A percentile compares a stretch with the other conserved stretches of the same genome.
Evolutionary conservation across 1,140 invertebrate genomes (phyloP).

Genomic region (Phthorimaea operculella): DNA sequence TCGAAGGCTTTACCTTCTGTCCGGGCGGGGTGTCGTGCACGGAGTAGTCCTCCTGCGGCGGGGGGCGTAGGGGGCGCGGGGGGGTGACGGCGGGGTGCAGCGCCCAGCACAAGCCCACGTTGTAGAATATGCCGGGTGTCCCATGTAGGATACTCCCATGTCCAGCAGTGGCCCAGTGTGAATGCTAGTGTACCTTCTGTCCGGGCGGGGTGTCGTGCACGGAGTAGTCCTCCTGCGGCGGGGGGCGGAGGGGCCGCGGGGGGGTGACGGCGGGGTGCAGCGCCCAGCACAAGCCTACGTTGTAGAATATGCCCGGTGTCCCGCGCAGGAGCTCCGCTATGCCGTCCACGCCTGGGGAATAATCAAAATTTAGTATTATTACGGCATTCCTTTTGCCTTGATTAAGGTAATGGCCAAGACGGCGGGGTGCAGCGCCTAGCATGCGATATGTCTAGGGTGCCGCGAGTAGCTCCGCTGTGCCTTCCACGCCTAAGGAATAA

Average conservation of each 20-base stretch:
- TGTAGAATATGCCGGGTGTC: constrained; percentile 32
- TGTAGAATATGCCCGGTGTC: constrained; percentile 38
- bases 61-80: constrained; percentile 15
- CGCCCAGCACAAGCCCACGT: constrained; percentile 16
- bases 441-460: no score
- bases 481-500: no score
- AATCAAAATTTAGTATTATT: background rate
- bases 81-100: constrained; percentile 30
- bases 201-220: constrained; percentile 59
- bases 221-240: constrained; percentile 39
- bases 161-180: no score
- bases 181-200: constrained; percentile 46
- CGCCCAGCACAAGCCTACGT: constrained; percentile 16
- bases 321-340: constrained; percentile 38
- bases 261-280: constrained; percentile 30
- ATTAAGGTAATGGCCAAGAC: no score
- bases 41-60: constrained; percentile 39
- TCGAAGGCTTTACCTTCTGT: constrained; percentile 42
- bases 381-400: no score
- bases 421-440: no score
- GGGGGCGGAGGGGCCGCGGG: constrained; percentile 16
- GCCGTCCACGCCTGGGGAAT: constrained; percentile 35
- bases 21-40: constrained; percentile 59
- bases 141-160: no score
- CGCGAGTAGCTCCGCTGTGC: no score